Evolutionary conservation across 2,888 invertebrate genomes (phyloP).

Genomic region (Cistogaster globosa): DNA sequence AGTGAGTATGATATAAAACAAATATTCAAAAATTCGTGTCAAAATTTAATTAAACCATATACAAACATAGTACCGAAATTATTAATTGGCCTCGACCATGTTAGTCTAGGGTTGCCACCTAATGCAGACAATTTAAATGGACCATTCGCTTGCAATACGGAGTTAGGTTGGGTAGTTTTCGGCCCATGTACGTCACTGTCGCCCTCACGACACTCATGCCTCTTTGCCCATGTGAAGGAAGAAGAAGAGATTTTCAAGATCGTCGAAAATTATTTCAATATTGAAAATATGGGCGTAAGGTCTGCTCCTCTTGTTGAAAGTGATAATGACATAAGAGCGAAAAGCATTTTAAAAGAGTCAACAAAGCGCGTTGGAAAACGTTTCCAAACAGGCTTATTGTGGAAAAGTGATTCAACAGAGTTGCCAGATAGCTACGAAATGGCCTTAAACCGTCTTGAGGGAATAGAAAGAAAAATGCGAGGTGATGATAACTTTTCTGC

Average conservation of each 20-base stretch:
- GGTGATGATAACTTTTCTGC: slow-evolving; percentile 26
- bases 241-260: not conserved
- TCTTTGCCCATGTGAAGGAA: slow-evolving; percentile 1
- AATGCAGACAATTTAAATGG: too few relatives aligned
- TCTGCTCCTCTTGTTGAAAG: slow-evolving; percentile 30
- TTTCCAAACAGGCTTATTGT: slow-evolving; percentile 28
- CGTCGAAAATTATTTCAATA: slow-evolving; percentile 36
- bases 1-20: slow-evolving; percentile 13
- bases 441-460: slow-evolving; percentile 17
- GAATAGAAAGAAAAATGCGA: slow-evolving; percentile 34
- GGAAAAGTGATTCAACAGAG: slow-evolving; percentile 14
- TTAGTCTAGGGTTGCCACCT: not conserved
- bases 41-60: not conserved
- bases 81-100: not conserved
- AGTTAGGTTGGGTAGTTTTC: slow-evolving; percentile 66
- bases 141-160: too few relatives aligned
- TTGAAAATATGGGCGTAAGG: slow-evolving; percentile 49
- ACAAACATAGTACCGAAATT: not conserved
- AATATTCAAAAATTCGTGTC: slow-evolving; percentile 1
- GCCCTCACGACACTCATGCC: slow-evolving; percentile 12
- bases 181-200: slow-evolving; percentile 26
- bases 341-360: slow-evolving; percentile 20
- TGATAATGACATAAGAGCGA: slow-evolving; percentile 10
- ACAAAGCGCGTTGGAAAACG: slow-evolving; percentile 40
- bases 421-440: slow-evolving; percentile 40